phyloP scores from a whole-genome alignment of 2,113 vertebrate species.

The Oryzias javanicus region DNA sequence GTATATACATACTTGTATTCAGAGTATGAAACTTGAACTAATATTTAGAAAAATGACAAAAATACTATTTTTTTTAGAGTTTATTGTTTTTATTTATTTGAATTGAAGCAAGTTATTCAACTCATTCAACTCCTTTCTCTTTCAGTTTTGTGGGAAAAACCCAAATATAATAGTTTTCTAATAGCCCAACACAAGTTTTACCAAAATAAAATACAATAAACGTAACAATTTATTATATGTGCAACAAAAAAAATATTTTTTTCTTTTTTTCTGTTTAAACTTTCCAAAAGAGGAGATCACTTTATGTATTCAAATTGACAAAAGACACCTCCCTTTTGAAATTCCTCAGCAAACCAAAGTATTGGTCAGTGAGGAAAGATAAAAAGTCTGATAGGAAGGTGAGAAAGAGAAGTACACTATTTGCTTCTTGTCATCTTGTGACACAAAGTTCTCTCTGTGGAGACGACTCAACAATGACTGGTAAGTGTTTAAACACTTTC shows the following conservation, averaged over 20 bases:
- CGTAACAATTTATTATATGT: not conserved
- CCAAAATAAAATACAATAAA: not conserved
- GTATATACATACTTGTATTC: too few species aligned
- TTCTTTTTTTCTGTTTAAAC: too few species aligned
- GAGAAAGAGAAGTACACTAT: not conserved
- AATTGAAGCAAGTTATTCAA: too few species aligned
- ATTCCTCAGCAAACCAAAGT: conserved; percentile 7
- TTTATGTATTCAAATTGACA: not conserved
- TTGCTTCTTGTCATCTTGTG: conserved; percentile 4
- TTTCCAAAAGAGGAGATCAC: too few species aligned
- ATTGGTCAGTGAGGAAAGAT: not conserved
- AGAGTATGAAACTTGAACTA: too few species aligned
- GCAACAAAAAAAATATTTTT: not conserved
- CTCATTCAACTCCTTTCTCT: too few species aligned
- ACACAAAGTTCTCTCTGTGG: not conserved
- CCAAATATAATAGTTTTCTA: too few species aligned
- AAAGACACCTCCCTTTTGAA: not conserved
- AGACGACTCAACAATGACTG: conserved; percentile 49
- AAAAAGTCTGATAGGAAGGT: conserved; percentile 26
- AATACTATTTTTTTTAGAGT: too few species aligned
- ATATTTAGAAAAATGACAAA: too few species aligned
- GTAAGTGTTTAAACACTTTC: conserved; percentile 45
- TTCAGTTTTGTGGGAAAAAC: too few species aligned
- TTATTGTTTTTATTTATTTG: too few species aligned
- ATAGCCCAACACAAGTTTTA: not conserved